phyloP scores from a whole-genome alignment of 1,140 invertebrate genomes.

The Panulirus ornatus region DNA sequence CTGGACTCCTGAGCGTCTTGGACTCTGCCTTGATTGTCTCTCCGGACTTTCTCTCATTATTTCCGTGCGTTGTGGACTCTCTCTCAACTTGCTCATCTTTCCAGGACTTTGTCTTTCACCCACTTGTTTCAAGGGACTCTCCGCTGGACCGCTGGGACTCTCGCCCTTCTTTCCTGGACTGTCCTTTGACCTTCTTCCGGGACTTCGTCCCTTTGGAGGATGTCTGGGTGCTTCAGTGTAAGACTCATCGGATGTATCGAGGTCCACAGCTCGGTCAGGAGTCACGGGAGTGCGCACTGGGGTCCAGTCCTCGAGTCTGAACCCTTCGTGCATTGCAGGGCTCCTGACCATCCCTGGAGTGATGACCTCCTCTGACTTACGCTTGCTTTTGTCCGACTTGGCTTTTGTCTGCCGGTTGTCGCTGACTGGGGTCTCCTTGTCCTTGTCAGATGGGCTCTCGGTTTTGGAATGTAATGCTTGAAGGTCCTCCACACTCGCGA shows the following conservation, averaged over 20 bases:
- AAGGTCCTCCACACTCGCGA: constrained; percentile 32
- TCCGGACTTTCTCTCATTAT: constrained; percentile 49
- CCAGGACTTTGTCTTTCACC: constrained; percentile 39
- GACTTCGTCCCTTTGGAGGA: constrained; percentile 68
- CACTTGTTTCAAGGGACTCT: constrained; percentile 47
- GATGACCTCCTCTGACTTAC: constrained; percentile 75
- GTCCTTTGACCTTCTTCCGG: constrained; percentile 65
- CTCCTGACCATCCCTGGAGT: constrained; percentile 78
- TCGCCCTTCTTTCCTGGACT: constrained; percentile 52
- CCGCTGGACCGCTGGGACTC: background rate
- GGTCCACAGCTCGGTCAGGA: constrained; percentile 70
- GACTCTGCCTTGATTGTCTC: constrained; percentile 51
- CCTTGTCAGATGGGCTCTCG: constrained; percentile 33
- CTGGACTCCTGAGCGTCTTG: constrained; percentile 4
- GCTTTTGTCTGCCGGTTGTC: constrained; percentile 34
- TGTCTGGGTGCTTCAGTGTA: constrained; percentile 62
- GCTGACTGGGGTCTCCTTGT: background rate
- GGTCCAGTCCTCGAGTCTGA: constrained; percentile 79
- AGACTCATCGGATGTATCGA: constrained; percentile 74
- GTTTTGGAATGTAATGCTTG: constrained; percentile 23
- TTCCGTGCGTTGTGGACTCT: constrained; percentile 18
- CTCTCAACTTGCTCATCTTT: constrained; percentile 22
- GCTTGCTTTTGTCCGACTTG: constrained; percentile 75
- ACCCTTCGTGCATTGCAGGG: constrained; percentile 79
- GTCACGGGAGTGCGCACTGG: constrained; percentile 76